These are phyloP conservation scores for Micrastur ruficollis DNA, from an alignment of 2,797 vertebrate species.

Conservation along the genomic window DNA sequence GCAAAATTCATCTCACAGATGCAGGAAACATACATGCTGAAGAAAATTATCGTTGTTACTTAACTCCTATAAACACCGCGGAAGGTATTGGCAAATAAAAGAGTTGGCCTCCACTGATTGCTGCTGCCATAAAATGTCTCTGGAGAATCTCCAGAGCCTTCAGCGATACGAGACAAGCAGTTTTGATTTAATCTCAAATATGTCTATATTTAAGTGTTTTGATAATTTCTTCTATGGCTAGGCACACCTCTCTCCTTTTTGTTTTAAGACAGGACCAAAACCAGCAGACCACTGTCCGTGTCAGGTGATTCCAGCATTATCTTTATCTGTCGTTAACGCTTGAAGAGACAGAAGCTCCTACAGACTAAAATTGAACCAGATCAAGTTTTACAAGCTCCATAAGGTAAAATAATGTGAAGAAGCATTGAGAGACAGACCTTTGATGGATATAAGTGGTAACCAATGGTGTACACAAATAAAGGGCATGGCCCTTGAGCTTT, in stretches of 20 bases:
- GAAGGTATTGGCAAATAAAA: slow-evolving; percentile 6
- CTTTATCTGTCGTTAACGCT: background rate
- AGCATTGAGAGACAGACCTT: background rate
- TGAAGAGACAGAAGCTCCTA: background rate
- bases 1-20: slow-evolving; percentile 22
- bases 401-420: background rate
- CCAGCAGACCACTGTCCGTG: fast-evolving
- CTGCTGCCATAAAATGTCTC: background rate
- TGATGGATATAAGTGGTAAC: background rate
- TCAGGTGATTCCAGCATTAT: background rate
- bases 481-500: background rate
- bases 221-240: background rate
- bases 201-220: background rate
- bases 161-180: background rate
- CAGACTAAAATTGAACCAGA: background rate
- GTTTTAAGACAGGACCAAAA: background rate
- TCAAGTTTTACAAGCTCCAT: background rate
- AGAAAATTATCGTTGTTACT: background rate
- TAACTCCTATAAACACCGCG: background rate
- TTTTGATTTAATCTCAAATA: background rate
- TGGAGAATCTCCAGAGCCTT: background rate
- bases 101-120: background rate
- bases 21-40: background rate
- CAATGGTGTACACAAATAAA: background rate
- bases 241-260: background rate